phyloP scores from a whole-genome alignment of 2,888 invertebrate genomes.

The Incurvaria masculella region DNA sequence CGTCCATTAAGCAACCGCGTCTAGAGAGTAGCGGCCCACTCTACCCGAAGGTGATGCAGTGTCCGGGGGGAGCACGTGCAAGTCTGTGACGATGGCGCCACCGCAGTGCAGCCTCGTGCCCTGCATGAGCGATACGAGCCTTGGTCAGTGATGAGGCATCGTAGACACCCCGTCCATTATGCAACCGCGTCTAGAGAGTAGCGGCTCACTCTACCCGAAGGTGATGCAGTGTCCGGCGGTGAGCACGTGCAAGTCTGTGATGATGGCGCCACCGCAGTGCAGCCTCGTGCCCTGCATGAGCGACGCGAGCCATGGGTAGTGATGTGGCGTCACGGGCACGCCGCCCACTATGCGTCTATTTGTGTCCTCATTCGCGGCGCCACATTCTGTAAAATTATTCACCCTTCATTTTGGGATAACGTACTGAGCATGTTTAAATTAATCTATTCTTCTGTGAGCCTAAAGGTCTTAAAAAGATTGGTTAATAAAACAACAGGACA shows the following conservation, averaged over 20 bases:
- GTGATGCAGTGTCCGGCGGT: constrained; percentile 59
- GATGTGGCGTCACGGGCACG: constrained; percentile 40
- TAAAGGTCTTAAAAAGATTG: too few species aligned
- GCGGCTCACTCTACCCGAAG: constrained; percentile 43
- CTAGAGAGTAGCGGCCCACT: constrained; percentile 6
- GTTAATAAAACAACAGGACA: too few species aligned
- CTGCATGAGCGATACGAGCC: constrained; percentile 52
- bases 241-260: constrained; percentile 51
- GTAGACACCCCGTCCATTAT: too few species aligned
- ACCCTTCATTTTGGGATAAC: too few species aligned
- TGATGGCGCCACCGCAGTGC: constrained; percentile 58
- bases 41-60: constrained; percentile 41
- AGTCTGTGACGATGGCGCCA: constrained; percentile 53
- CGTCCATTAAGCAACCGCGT: background rate
- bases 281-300: constrained; percentile 42
- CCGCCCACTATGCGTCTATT: constrained; percentile 57
- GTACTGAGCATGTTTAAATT: too few species aligned
- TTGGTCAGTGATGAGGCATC: constrained; percentile 53
- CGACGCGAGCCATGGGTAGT: constrained; percentile 56
- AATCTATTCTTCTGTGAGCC: too few species aligned
- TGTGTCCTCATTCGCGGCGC: constrained; percentile 27
- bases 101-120: constrained; percentile 48
- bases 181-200: background rate
- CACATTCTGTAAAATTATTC: constrained; percentile 31
- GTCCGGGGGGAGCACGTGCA: constrained; percentile 39